Evolutionary conservation across 2,113 vertebrate genomes (phyloP), one percentile per base, ranked within the genome.

Genomic region (Catharus fuscescens): DNA sequence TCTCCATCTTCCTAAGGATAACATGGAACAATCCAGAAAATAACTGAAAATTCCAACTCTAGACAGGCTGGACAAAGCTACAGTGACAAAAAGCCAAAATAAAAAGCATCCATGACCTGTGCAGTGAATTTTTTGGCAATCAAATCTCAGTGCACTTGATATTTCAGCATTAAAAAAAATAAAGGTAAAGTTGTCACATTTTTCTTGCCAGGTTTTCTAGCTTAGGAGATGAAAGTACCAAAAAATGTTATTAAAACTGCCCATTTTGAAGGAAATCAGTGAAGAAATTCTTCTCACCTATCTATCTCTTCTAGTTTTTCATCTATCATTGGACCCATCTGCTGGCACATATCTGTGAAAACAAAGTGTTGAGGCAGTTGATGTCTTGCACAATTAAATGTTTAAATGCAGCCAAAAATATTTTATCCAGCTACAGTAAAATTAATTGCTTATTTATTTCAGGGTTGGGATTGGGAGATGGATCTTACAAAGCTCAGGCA

Each of bases 241-340:
- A 19, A 29, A 23, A 79, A 57, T 18, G 6, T 8, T 3, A 50
- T 52, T 24, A 26, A 19, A 70, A 24, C 6, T 45, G 59, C 21
- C 18, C 32, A 62, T 4, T 31, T 56, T 36, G 34, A 71, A 65
- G 28, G 31, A 47, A 72, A 78, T 56, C 47, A 94, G 32, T 50
- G 59, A 84, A 53, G 19, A 29, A 66, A 17, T 88, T 12, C 32
- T 14, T 56, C 94, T 97, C 96, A 99, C 99, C 99, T 99, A 97
- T 99, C 99, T 95, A 99, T 99, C 94, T 99, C 99, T 92, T 99
- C 98, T 20, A 99, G 98, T 83, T 98, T 99, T 93, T 99, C 99
- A 95, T 99, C 99, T 96, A 99, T 99, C 98, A 99, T 97, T 12
- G 99, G 99, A 56, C 99, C 98, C 99, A 99, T 99, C 96, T 99